A percentile compares a stretch with the other conserved stretches of the same genome.
These are phyloP conservation scores for Python bivittatus DNA, from an alignment of 2,113 vertebrate species.

Conservation along the genomic window DNA sequence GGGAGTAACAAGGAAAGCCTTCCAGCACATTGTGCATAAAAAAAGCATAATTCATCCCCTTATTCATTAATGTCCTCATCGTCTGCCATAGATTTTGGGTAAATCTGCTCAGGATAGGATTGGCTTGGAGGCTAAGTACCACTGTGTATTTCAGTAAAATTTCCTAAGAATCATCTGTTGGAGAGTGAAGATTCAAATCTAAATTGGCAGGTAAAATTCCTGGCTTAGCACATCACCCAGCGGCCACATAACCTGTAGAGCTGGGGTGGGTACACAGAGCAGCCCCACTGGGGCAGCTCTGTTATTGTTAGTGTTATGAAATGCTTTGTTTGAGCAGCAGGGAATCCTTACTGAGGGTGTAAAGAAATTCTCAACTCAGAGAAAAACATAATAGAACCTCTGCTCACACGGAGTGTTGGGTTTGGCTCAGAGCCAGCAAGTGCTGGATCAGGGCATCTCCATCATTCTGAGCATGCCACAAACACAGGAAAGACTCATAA, in stretches of 20 bases:
- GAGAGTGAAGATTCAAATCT: constrained; percentile 28
- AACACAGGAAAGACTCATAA: background rate
- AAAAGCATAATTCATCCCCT: background rate
- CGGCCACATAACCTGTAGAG: background rate
- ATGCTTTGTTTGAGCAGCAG: background rate
- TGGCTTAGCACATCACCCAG: background rate
- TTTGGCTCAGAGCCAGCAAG: background rate
- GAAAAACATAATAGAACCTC: background rate
- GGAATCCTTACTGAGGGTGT: background rate
- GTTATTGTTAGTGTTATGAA: background rate
- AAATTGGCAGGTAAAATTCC: background rate
- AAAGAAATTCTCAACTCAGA: background rate
- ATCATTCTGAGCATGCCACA: background rate
- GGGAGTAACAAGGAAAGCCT: background rate
- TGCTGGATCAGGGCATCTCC: background rate
- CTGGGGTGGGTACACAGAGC: background rate
- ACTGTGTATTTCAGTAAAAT: background rate
- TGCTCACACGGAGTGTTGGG: background rate
- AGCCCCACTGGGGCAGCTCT: background rate
- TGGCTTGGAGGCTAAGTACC: constrained; percentile 20
- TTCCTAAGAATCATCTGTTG: constrained; percentile 24
- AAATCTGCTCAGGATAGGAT: background rate
- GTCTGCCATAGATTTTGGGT: background rate
- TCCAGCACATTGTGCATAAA: background rate
- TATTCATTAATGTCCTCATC: background rate